Conservation (phyloP, 1,140 invertebrate species). For the Calephelis virginiensis region DNA sequence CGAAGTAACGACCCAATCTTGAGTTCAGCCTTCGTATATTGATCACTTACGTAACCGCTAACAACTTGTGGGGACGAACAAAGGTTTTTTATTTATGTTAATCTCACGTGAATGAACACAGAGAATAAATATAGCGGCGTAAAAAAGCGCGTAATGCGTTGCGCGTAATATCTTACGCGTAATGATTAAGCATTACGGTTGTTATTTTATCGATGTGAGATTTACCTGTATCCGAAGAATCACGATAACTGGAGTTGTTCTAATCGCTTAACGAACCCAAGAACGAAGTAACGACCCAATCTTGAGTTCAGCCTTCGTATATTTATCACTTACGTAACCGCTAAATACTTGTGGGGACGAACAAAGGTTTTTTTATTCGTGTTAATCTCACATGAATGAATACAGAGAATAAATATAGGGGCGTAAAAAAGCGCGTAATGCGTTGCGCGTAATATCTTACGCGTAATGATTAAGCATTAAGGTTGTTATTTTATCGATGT, state of each 20-base stretch:
- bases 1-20: slow-evolving; percentile 1
- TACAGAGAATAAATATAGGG: too few relatives aligned
- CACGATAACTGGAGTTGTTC: slow-evolving; percentile 4
- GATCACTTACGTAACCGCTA: slow-evolving; percentile 4
- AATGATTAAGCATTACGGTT: too few relatives aligned
- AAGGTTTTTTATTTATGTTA: not conserved
- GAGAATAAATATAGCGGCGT: too few relatives aligned
- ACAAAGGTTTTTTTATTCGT: not conserved
- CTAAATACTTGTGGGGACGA: not conserved
- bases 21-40: slow-evolving; percentile 6
- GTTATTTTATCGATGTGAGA: too few relatives aligned
- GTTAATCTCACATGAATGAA: not conserved
- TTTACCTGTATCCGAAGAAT: slow-evolving; percentile 1
- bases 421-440: too few relatives aligned
- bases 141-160: too few relatives aligned
- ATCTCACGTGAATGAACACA: not conserved
- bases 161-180: too few relatives aligned
- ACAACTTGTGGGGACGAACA: not conserved
- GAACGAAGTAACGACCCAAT: slow-evolving; percentile 1
- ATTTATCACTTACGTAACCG: slow-evolving; percentile 8
- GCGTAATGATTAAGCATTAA: too few relatives aligned
- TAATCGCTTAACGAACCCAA: slow-evolving; percentile 1
- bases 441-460: too few relatives aligned
- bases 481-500: too few relatives aligned
- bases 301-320: slow-evolving; percentile 2